Conservation (phyloP, 2,888 invertebrate genomes). For the Formica aserva region DNA sequence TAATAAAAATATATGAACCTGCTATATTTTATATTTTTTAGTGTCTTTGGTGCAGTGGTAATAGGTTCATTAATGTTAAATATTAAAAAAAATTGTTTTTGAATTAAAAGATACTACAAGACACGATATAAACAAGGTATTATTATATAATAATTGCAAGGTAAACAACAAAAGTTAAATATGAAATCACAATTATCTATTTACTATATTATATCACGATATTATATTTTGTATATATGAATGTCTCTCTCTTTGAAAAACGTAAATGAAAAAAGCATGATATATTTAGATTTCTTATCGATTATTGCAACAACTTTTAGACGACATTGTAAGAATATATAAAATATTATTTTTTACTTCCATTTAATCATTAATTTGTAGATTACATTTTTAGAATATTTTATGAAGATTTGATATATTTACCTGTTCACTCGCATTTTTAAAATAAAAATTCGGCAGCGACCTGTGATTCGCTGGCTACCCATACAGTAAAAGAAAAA, state of each 20-base stretch:
- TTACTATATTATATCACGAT: constrained; percentile 22
- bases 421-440: background rate
- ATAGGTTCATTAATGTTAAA: constrained; percentile 12
- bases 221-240: constrained; percentile 15
- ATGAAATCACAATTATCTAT: background rate
- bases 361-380: constrained; percentile 27
- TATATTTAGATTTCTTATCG: constrained; percentile 15
- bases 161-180: constrained; percentile 23
- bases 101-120: background rate
- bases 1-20: background rate
- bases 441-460: constrained; percentile 5
- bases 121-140: background rate
- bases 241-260: constrained; percentile 7
- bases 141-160: constrained; percentile 28
- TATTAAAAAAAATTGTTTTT: background rate
- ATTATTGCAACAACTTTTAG: constrained; percentile 17
- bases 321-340: background rate
- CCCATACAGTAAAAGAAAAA: constrained; percentile 19
- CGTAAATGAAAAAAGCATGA: constrained; percentile 18
- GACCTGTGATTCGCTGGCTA: background rate
- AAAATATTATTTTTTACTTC: background rate
- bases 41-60: constrained; percentile 1
- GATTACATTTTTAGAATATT: constrained; percentile 21
- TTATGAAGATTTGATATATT: constrained; percentile 6
- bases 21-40: constrained; percentile 12